Percentiles rank a stretch among this genome's conserved stretches.
phyloP scores from a whole-genome alignment of 2,113 vertebrate species.

The Grantiella picta region DNA sequence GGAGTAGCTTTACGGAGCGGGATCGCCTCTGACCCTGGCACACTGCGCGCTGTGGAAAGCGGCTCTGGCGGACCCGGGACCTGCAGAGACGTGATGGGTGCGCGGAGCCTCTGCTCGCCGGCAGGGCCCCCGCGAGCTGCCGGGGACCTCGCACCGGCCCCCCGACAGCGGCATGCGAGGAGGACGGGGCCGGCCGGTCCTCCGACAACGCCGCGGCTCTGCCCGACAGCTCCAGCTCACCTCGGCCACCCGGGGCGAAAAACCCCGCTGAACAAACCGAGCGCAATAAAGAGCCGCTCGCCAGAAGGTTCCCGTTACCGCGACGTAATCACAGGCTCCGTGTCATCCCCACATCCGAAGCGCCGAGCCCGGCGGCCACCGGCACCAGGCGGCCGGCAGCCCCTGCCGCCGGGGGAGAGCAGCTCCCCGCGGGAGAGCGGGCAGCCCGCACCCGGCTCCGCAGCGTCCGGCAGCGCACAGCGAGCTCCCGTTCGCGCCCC shows the following conservation, averaged over 20 bases:
- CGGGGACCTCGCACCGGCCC: neutral
- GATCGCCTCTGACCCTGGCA: neutral
- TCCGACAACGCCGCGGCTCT: neutral
- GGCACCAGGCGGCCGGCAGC: neutral
- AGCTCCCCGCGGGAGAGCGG: neutral
- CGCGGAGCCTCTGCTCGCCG: neutral
- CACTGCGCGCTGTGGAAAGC: neutral
- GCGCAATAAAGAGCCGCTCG: neutral
- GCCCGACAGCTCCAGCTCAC: neutral
- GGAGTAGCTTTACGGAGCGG: accelerated
- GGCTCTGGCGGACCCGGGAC: neutral
- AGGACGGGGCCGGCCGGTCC: neutral
- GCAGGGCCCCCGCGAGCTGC: neutral
- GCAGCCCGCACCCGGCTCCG: neutral
- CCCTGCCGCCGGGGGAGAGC: neutral
- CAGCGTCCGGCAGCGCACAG: neutral
- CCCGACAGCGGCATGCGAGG: neutral
- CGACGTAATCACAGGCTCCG: neutral
- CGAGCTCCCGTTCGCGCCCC: neutral
- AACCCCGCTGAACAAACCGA: accelerated
- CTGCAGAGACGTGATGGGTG: neutral
- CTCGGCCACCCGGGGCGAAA: neutral
- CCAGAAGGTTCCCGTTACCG: accelerated
- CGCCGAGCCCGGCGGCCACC: neutral
- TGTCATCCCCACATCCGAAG: neutral